Evolutionary conservation across 2,888 invertebrate genomes (phyloP), one percentile per base, ranked within the genome.

Genomic region (Orthosia incerta): DNA sequence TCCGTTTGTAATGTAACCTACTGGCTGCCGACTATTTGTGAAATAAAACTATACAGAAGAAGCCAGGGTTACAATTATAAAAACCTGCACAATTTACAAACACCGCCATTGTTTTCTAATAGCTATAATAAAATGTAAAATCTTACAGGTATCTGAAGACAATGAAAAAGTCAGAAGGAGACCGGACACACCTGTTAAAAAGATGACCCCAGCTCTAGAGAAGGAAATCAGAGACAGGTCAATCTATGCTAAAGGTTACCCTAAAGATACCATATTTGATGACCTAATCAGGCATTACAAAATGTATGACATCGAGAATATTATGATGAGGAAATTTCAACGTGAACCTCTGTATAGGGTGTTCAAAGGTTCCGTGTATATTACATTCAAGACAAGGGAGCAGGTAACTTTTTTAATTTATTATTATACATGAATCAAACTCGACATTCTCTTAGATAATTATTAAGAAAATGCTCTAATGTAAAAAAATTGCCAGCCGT

Each of bases 321-420:
- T 98, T 16, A 95, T 96, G 2, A 97, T 97, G 96, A 96, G 97
- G 71, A 92, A 89, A 74, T 97, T 97, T 83, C 92, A 92, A 66
- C 98, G 85, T 97, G 97, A 83, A 94, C 96, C 2, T 96, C 97
- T 4, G 90, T 96, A 97, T 62, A 96, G 97, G 66, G 93, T 97
- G 74, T 98, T 98, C 91, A 99, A 99, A 95, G 99, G 99, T 60
- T 99, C 99, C 4, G 97, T 99, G 67, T 99, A 99, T 93, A 97
- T 98, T 13, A 98, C 98, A 16, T 99, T 99, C 93, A 97, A 97
- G 87, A 98, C 97, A 51, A 96, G 97, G 69, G 99, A 99, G 70
- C 97, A 97, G 93, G 95, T 95, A 87, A 77, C 65, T 26, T 18
- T 26, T 26, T 11, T 15, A 9, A 4, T 15, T 53, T 53, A 13